A percentile compares a stretch with the other conserved stretches of the same genome.
phyloP scores from a whole-genome alignment of 2,888 invertebrate species.

The Elegia similella region DNA sequence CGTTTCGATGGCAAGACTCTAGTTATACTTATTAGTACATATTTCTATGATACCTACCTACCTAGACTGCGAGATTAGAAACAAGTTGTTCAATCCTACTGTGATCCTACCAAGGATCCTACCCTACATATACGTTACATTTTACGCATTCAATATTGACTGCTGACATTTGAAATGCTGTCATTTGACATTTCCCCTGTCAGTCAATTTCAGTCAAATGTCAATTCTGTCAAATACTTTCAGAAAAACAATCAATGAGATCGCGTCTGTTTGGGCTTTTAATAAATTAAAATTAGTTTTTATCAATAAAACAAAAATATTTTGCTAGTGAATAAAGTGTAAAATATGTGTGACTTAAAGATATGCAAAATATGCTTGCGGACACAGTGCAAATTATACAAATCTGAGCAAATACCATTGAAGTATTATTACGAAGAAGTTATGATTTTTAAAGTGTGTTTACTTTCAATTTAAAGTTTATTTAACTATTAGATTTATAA shows the following conservation, averaged over 20 bases:
- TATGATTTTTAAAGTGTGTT: conserved; percentile 48
- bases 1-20: no score
- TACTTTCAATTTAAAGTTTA: not conserved
- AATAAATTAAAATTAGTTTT: not conserved
- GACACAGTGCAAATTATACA: conserved; percentile 50
- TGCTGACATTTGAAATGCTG: no score
- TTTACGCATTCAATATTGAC: no score
- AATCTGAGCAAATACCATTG: conserved; percentile 45
- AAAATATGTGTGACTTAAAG: conserved; percentile 44
- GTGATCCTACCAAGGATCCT: no score
- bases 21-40: no score
- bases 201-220: no score
- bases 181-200: no score
- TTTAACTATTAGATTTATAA: not conserved
- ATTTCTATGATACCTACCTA: no score
- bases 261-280: not conserved
- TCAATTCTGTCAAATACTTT: not conserved
- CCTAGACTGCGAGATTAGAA: no score
- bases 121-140: no score
- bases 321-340: not conserved
- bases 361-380: conserved; percentile 59
- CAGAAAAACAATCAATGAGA: no score
- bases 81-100: no score
- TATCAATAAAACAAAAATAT: not conserved
- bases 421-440: conserved; percentile 61